Conservation (phyloP, 2,888 invertebrate species). For the Baccha elongata region DNA sequence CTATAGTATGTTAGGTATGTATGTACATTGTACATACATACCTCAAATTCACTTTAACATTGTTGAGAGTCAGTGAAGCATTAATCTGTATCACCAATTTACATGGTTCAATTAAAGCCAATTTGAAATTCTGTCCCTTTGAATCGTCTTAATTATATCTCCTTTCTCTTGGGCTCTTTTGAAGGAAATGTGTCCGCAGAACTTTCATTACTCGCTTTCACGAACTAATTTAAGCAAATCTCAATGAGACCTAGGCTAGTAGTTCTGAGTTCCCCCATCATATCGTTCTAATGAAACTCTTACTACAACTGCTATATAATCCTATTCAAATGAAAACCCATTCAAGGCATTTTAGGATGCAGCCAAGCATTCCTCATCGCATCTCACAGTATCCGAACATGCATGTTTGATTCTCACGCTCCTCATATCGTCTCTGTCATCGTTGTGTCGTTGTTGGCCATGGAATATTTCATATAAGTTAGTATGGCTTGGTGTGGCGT, state of each 20-base stretch:
- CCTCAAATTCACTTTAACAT: conserved; percentile 37
- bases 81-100: conserved; percentile 32
- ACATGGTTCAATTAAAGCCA: conserved; percentile 53
- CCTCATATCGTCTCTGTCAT: background rate
- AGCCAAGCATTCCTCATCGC: conserved; percentile 44
- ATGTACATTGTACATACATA: too few relatives aligned
- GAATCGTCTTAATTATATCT: conserved; percentile 15
- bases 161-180: background rate
- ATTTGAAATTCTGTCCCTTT: conserved; percentile 51
- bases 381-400: conserved; percentile 24
- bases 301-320: conserved; percentile 37
- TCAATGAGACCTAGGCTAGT: conserved; percentile 24
- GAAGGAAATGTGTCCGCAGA: conserved; percentile 45
- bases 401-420: conserved; percentile 31
- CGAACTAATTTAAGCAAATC: conserved; percentile 55
- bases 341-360: conserved; percentile 40
- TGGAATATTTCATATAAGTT: conserved; percentile 5
- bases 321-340: conserved; percentile 41
- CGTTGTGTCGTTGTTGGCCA: conserved; percentile 13
- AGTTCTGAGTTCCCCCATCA: background rate
- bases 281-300: background rate
- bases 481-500: background rate
- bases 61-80: conserved; percentile 25
- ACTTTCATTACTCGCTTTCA: conserved; percentile 52
- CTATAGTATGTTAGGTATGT: too few relatives aligned